phyloP scores from a whole-genome alignment of 2,888 invertebrate genomes.

The Slavum lentiscoides region DNA sequence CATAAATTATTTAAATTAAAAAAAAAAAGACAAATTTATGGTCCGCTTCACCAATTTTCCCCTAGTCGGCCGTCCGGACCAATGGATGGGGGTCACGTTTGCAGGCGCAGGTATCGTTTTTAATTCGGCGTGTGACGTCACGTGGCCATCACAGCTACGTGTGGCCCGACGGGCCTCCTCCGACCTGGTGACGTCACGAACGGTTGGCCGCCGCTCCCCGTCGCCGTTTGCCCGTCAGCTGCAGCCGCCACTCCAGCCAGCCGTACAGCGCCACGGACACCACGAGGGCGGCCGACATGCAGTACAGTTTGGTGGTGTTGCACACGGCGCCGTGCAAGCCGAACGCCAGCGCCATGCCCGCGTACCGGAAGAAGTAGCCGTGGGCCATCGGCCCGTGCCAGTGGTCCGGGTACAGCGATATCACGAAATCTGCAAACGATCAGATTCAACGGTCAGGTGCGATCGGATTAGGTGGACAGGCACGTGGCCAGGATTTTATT shows the following conservation, averaged over 20 bases:
- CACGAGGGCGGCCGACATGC: slow-evolving; percentile 62
- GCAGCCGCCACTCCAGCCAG: slow-evolving; percentile 61
- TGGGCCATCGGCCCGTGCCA: slow-evolving; percentile 62
- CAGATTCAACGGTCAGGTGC: background rate
- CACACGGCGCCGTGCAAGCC: slow-evolving; percentile 67
- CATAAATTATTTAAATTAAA: background rate
- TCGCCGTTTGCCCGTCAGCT: slow-evolving; percentile 24
- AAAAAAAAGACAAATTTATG: background rate
- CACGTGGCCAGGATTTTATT: too few relatives aligned
- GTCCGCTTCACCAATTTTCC: background rate
- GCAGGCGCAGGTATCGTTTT: background rate
- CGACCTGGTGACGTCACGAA: slow-evolving; percentile 21
- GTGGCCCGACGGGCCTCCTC: too few relatives aligned
- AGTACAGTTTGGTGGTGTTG: slow-evolving; percentile 62
- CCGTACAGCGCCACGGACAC: slow-evolving; percentile 64
- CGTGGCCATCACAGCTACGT: background rate
- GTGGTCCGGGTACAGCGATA: slow-evolving; percentile 59
- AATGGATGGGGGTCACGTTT: too few relatives aligned
- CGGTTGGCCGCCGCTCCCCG: slow-evolving; percentile 12
- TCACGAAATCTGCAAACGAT: slow-evolving; percentile 56
- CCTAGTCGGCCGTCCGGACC: background rate
- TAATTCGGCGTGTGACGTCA: slow-evolving; percentile 17
- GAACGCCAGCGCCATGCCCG: slow-evolving; percentile 66
- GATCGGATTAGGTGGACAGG: too few relatives aligned
- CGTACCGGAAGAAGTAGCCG: slow-evolving; percentile 64